Conservation (phyloP, 2,888 invertebrate genomes). For the Coelopa pilipes region DNA sequence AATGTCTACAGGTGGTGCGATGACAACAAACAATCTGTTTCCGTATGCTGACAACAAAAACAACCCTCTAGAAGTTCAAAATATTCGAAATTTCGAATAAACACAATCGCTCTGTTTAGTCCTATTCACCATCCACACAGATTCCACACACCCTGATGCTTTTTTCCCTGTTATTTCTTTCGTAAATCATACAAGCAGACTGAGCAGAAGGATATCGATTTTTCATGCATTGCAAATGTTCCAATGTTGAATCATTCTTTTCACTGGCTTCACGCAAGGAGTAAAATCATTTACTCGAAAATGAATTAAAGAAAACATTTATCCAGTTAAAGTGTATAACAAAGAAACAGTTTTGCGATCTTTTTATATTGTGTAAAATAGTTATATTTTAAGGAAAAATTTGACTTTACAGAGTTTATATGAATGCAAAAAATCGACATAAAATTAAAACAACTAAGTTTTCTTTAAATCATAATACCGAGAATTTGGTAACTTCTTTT, state of each 20-base stretch:
- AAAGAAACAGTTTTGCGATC: no score
- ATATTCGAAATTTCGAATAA: constrained; percentile 36
- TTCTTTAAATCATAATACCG: no score
- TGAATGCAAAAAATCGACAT: no score
- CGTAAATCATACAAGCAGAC: neutral
- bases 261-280: constrained; percentile 6
- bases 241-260: constrained; percentile 44
- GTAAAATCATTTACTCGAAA: neutral
- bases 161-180: neutral
- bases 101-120: constrained; percentile 7
- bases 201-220: constrained; percentile 39
- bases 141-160: constrained; percentile 4
- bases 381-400: neutral
- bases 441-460: no score
- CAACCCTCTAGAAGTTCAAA: constrained; percentile 24
- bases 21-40: constrained; percentile 22
- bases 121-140: neutral
- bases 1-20: constrained; percentile 24
- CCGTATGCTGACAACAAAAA: constrained; percentile 8
- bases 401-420: no score
- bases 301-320: neutral
- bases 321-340: no score
- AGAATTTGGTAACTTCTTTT: no score
- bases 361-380: neutral
- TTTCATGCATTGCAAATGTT: constrained; percentile 37